Percentiles rank a stretch among this genome's conserved stretches.
Conservation (phyloP, 2,888 invertebrate genomes). For the Eulithis prunata region DNA sequence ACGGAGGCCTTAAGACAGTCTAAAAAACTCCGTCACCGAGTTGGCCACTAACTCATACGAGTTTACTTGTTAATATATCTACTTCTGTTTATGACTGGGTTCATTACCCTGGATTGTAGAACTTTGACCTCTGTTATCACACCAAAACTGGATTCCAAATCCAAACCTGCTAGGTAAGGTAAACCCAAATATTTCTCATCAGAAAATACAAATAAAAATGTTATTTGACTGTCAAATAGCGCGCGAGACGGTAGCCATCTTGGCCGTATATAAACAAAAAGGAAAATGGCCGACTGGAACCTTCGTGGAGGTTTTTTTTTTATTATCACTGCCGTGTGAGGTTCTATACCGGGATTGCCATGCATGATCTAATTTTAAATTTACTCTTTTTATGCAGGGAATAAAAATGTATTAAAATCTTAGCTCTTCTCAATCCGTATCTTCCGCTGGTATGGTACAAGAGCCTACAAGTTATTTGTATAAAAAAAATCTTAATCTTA, state of each 20-base stretch:
- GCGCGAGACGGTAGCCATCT: conserved; percentile 61
- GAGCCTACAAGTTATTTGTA: too few species aligned
- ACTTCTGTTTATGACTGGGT: too few species aligned
- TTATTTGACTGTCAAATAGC: conserved; percentile 54
- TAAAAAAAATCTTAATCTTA: too few species aligned
- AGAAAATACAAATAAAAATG: conserved; percentile 45
- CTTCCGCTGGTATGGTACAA: too few species aligned
- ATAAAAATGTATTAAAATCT: too few species aligned
- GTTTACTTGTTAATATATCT: too few species aligned
- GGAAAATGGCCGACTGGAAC: conserved; percentile 56
- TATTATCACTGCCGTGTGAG: conserved; percentile 33
- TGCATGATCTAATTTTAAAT: conserved; percentile 5
- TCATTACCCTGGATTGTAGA: too few species aligned
- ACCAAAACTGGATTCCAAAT: not conserved
- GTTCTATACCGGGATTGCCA: conserved; percentile 10
- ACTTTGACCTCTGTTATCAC: conserved; percentile 3
- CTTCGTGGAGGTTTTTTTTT: conserved; percentile 47
- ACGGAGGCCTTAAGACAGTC: too few species aligned
- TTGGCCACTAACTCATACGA: too few species aligned
- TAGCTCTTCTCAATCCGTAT: too few species aligned
- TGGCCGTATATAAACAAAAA: conserved; percentile 51
- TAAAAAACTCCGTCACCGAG: too few species aligned
- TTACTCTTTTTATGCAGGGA: too few species aligned
- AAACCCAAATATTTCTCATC: conserved; percentile 34
- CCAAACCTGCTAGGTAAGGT: conserved; percentile 10